These are phyloP conservation scores for Trialeurodes vaporariorum DNA, from an alignment of 1,140 invertebrate species.

Conservation along the genomic window DNA sequence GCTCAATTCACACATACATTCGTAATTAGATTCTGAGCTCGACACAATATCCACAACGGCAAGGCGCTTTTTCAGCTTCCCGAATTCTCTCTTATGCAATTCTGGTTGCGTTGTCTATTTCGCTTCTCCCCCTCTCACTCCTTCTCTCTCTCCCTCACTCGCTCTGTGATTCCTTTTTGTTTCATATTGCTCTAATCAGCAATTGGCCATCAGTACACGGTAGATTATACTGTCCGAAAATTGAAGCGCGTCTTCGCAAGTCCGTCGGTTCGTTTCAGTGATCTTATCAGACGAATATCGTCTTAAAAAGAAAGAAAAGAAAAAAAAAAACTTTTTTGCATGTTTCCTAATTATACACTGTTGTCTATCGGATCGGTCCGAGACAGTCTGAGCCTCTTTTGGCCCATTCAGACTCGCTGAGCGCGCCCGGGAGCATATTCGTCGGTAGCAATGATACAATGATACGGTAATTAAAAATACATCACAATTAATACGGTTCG, in stretches of 20 bases:
- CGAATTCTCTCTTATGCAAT: not conserved
- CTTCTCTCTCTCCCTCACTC: no score
- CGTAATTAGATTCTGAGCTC: not conserved
- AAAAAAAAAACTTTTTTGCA: not conserved
- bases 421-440: not conserved
- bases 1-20: no score
- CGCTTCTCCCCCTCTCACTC: not conserved
- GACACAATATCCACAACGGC: not conserved
- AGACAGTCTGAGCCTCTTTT: no score
- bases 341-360: not conserved
- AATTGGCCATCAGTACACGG: not conserved
- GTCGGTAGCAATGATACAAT: not conserved
- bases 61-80: not conserved
- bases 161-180: no score
- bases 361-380: no score
- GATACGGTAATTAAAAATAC: not conserved
- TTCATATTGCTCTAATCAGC: not conserved
- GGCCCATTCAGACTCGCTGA: not conserved
- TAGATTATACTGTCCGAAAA: no score
- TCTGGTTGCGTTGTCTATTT: not conserved
- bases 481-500: not conserved
- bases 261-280: not conserved
- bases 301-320: no score
- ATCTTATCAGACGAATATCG: not conserved
- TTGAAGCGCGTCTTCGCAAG: no score